Conservation (phyloP, 2,888 invertebrate genomes). For the Tipula helvola region DNA sequence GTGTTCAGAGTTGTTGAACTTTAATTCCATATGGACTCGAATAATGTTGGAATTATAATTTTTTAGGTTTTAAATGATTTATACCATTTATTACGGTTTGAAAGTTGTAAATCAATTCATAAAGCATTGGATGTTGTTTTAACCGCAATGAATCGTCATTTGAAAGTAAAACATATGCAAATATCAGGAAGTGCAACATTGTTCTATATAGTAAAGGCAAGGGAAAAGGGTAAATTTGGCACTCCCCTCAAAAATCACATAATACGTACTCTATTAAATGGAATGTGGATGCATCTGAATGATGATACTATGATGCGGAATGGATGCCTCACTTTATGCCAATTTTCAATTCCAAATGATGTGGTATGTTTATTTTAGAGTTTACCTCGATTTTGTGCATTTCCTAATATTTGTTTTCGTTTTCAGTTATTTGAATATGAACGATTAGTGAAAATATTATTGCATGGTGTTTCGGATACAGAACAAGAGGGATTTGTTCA, state of each 20-base stretch:
- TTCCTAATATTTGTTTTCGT: background rate
- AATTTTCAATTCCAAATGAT: conserved; percentile 89
- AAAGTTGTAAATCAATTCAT: conserved; percentile 62
- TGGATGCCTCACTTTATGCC: conserved; percentile 87
- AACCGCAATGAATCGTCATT: conserved; percentile 80
- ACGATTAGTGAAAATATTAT: conserved; percentile 66
- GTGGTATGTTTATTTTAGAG: conserved; percentile 50
- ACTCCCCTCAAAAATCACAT: conserved; percentile 64
- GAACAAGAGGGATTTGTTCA: conserved; percentile 87
- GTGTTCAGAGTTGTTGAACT: background rate
- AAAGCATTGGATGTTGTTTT: conserved; percentile 70
- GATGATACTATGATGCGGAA: conserved; percentile 94
- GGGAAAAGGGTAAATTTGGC: conserved; percentile 60
- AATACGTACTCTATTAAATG: conserved; percentile 70
- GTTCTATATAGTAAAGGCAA: conserved; percentile 88
- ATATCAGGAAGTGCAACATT: conserved; percentile 89
- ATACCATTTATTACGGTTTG: conserved; percentile 75
- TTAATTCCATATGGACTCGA: background rate
- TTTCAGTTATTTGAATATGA: conserved; percentile 79
- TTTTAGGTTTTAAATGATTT: conserved; percentile 75
- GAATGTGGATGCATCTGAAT: conserved; percentile 72
- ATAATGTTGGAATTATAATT: conserved; percentile 26
- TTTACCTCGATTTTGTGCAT: background rate
- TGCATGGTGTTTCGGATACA: conserved; percentile 68
- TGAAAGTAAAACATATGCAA: conserved; percentile 79